Conservation (phyloP, 2,113 vertebrate genomes). For the Thunnus maccoyii region DNA sequence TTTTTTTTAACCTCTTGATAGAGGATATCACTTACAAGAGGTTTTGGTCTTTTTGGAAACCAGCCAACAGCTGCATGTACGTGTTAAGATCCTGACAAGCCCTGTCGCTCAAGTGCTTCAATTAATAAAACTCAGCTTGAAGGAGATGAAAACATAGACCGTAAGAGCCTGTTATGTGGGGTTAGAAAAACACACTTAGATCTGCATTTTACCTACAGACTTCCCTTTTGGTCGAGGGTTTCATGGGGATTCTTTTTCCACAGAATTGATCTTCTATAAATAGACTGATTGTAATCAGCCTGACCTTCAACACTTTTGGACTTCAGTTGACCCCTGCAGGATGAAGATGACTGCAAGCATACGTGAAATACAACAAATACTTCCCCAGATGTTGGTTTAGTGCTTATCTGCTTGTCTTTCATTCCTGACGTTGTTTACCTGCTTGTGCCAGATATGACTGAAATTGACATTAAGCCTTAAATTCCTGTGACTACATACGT, state of each 20-base stretch:
- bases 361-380: slow-evolving; percentile 47
- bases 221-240: neutral
- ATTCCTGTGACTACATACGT: slow-evolving; percentile 42
- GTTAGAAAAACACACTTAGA: slow-evolving; percentile 16
- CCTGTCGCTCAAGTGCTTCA: slow-evolving; percentile 51
- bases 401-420: slow-evolving; percentile 62
- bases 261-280: too few species aligned
- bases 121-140: slow-evolving; percentile 48
- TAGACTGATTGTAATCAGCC: neutral
- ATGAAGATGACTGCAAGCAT: slow-evolving; percentile 3
- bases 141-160: slow-evolving; percentile 44
- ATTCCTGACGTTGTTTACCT: slow-evolving; percentile 57
- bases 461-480: slow-evolving; percentile 34
- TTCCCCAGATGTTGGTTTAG: slow-evolving; percentile 41
- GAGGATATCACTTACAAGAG: slow-evolving; percentile 62
- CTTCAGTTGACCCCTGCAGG: slow-evolving; percentile 44
- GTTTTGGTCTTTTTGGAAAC: slow-evolving; percentile 51
- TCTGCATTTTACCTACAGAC: too few species aligned
- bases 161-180: neutral
- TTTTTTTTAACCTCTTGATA: slow-evolving; percentile 42
- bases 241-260: too few species aligned
- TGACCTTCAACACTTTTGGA: slow-evolving; percentile 25
- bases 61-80: slow-evolving; percentile 65
- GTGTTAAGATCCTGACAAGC: slow-evolving; percentile 62
- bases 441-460: slow-evolving; percentile 41